phyloP scores from a whole-genome alignment of 1,140 invertebrate genomes.

The Charaxes varanes region DNA sequence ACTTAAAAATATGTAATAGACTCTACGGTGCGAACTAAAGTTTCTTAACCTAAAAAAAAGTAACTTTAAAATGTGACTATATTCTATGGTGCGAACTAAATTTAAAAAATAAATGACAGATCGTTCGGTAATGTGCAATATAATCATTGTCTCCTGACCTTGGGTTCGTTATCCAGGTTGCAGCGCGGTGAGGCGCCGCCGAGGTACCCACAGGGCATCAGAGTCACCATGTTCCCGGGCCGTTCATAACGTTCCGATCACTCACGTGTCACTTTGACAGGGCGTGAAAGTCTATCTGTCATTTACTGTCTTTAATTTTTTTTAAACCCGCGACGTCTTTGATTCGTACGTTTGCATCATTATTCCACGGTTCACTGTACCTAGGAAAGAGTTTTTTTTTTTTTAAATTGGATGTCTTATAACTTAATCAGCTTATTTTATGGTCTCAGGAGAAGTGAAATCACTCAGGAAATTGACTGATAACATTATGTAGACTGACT shows the following conservation, averaged over 20 bases:
- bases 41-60: too few species aligned
- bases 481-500: too few species aligned
- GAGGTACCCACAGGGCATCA: slow-evolving; percentile 70
- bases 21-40: too few species aligned
- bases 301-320: slow-evolving; percentile 37
- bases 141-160: slow-evolving; percentile 44
- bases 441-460: not conserved
- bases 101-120: slow-evolving; percentile 3
- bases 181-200: slow-evolving; percentile 60
- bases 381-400: slow-evolving; percentile 16
- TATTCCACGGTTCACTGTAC: slow-evolving; percentile 32
- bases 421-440: not conserved
- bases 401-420: not conserved
- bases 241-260: slow-evolving; percentile 35
- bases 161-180: slow-evolving; percentile 66
- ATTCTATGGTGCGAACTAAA: slow-evolving; percentile 10
- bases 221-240: slow-evolving; percentile 56
- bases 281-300: slow-evolving; percentile 44
- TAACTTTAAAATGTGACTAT: too few species aligned
- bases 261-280: slow-evolving; percentile 59
- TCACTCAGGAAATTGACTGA: too few species aligned
- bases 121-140: slow-evolving; percentile 5
- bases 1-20: too few species aligned
- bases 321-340: slow-evolving; percentile 25
- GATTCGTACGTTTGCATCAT: slow-evolving; percentile 28